A percentile compares a stretch with the other conserved stretches of the same genome.
phyloP scores from a whole-genome alignment of 2,113 vertebrate genomes.

The Rhea pennata region DNA sequence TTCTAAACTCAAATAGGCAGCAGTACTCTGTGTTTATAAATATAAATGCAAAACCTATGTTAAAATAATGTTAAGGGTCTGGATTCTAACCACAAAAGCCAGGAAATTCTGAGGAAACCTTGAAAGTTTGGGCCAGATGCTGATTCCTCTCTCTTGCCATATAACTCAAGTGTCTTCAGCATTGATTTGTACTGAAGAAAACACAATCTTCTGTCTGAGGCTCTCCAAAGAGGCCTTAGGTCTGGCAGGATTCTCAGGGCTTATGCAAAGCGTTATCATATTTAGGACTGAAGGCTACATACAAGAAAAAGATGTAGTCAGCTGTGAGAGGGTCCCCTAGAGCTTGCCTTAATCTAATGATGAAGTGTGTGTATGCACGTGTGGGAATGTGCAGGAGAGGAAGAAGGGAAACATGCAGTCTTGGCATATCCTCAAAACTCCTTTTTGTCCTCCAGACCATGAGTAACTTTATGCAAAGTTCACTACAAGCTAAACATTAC shows the following conservation, averaged over 20 bases:
- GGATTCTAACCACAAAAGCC: conserved; percentile 60
- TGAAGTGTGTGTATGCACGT: background rate
- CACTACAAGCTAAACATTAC: background rate
- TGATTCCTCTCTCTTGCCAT: background rate
- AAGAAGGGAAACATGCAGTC: background rate
- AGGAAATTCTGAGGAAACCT: conserved; percentile 24
- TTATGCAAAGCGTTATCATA: background rate
- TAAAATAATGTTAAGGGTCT: conserved; percentile 59
- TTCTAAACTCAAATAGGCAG: conserved; percentile 77
- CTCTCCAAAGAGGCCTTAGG: background rate
- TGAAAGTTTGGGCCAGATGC: conserved; percentile 9
- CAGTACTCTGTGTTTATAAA: conserved; percentile 77
- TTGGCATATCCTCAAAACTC: background rate
- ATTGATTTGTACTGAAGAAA: background rate
- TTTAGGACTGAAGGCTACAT: background rate
- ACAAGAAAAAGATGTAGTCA: background rate
- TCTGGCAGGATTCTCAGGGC: background rate
- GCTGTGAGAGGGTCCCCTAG: background rate
- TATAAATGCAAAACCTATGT: conserved; percentile 72
- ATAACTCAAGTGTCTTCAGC: background rate
- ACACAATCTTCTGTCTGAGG: background rate
- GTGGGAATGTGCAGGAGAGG: background rate
- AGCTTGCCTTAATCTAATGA: background rate
- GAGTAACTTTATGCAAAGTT: background rate
- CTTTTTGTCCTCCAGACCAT: background rate